Percentiles rank a stretch among this genome's conserved stretches.
phyloP scores from a whole-genome alignment of 2,888 invertebrate species.

The Patella caerulea region DNA sequence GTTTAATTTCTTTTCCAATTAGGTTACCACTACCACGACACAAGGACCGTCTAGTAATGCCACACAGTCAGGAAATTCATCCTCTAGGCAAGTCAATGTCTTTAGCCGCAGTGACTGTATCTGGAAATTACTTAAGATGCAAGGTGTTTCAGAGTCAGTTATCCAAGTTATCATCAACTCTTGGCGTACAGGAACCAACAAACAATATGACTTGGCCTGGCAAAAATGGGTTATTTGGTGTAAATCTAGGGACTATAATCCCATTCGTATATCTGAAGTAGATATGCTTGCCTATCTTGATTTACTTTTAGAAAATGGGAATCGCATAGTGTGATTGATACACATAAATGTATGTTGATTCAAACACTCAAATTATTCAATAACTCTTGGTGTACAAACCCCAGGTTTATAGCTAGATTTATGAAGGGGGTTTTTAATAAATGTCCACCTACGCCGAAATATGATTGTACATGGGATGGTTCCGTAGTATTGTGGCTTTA shows the following conservation, averaged over 20 bases:
- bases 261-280: slow-evolving; percentile 18
- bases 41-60: neutral
- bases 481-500: slow-evolving; percentile 20
- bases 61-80: neutral
- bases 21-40: neutral
- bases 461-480: slow-evolving; percentile 36
- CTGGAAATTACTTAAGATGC: neutral
- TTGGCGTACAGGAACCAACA: neutral
- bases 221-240: neutral
- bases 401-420: slow-evolving; percentile 22
- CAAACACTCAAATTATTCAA: neutral
- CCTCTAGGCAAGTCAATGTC: neutral
- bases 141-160: slow-evolving; percentile 1
- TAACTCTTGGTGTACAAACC: neutral
- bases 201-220: neutral
- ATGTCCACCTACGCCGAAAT: slow-evolving; percentile 32
- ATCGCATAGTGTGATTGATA: neutral
- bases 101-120: neutral
- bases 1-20: neutral
- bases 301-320: neutral
- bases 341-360: neutral
- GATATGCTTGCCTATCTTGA: neutral
- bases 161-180: slow-evolving; percentile 5
- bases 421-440: slow-evolving; percentile 32
- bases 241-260: slow-evolving; percentile 12